phyloP scores from a whole-genome alignment of 2,113 vertebrate genomes.

The Crotalus tigris region DNA sequence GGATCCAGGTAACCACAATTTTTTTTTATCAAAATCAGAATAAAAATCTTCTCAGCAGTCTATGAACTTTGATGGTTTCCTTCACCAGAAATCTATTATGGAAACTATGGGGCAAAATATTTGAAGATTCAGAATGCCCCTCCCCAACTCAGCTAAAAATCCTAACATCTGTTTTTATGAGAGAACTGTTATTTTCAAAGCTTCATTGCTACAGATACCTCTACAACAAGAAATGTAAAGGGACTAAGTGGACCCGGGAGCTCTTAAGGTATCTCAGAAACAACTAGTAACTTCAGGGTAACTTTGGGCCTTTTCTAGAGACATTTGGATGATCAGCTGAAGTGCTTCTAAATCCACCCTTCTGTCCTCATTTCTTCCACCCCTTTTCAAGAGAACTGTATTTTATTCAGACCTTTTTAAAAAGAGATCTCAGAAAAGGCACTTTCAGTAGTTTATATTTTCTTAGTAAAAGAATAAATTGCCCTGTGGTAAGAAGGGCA shows the following conservation, averaged over 20 bases:
- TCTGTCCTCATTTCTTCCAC: background rate
- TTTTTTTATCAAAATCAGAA: background rate
- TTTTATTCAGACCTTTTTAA: conserved; percentile 56
- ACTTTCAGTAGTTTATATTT: conserved; percentile 58
- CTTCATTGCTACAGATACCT: background rate
- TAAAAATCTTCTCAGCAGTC: background rate
- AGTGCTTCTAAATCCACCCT: conserved; percentile 52
- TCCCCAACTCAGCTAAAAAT: background rate
- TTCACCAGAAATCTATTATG: background rate
- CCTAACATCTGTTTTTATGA: background rate
- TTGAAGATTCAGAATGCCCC: background rate
- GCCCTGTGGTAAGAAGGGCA: background rate
- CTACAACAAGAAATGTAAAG: conserved; percentile 17
- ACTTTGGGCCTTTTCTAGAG: conserved; percentile 34
- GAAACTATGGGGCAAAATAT: background rate
- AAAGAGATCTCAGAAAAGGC: conserved; percentile 45
- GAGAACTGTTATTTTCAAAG: background rate
- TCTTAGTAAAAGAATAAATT: conserved; percentile 53
- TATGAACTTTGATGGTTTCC: background rate
- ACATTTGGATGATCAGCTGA: conserved; percentile 48
- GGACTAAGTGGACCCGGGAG: background rate
- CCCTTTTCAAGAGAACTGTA: background rate
- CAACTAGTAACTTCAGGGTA: background rate
- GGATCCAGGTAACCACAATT: background rate
- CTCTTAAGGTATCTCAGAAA: background rate